Conservation (phyloP, 2,888 invertebrate genomes). For the Aromia moschata region DNA sequence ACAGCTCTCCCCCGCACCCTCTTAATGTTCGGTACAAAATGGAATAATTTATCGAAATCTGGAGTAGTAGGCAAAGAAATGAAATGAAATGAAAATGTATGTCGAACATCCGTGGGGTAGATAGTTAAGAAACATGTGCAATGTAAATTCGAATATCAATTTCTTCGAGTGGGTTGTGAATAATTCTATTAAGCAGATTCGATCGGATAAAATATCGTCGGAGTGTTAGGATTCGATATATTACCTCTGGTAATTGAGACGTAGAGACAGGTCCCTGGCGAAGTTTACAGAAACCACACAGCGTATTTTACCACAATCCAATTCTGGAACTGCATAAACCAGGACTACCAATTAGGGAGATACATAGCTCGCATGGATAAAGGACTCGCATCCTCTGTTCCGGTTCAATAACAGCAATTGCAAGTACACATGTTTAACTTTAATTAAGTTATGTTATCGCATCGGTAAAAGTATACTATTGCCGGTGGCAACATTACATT, state of each 20-base stretch:
- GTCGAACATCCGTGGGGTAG: conserved; percentile 30
- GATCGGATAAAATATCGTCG: conserved; percentile 49
- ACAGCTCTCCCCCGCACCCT: conserved; percentile 38
- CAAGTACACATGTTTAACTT: conserved; percentile 38
- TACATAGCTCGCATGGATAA: conserved; percentile 57
- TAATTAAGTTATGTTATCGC: conserved; percentile 38
- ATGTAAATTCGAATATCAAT: conserved; percentile 49
- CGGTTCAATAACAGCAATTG: conserved; percentile 40
- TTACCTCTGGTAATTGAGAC: conserved; percentile 61
- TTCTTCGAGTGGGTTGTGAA: conserved; percentile 53
- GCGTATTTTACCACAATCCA: conserved; percentile 63
- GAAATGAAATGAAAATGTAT: conserved; percentile 39
- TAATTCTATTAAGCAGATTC: conserved; percentile 55
- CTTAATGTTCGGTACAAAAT: conserved; percentile 43
- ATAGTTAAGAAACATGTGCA: conserved; percentile 45
- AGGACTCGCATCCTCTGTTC: conserved; percentile 39
- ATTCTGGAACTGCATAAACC: conserved; percentile 63
- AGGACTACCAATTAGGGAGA: conserved; percentile 62
- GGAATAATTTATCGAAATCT: conserved; percentile 43
- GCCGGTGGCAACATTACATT: too few relatives aligned
- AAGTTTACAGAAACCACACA: conserved; percentile 62
- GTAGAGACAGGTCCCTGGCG: conserved; percentile 60
- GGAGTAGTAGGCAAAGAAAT: conserved; percentile 27
- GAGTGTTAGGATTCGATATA: conserved; percentile 58
- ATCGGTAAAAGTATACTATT: conserved; percentile 33